A percentile compares a stretch with the other conserved stretches of the same genome.
phyloP scores from a whole-genome alignment of 1,140 invertebrate genomes.

The Charaxes varanes region DNA sequence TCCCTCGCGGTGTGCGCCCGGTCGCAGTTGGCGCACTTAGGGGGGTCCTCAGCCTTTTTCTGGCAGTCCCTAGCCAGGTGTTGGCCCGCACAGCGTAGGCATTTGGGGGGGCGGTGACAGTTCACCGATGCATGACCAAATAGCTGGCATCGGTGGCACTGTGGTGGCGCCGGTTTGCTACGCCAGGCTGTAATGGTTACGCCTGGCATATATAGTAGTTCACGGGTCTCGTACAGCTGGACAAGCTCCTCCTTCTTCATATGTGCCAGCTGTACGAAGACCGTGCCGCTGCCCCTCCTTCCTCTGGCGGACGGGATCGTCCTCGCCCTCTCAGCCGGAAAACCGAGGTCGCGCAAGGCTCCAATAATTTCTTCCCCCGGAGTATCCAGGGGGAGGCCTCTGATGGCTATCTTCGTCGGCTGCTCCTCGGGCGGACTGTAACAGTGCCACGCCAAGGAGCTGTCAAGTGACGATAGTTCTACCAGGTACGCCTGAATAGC shows the following conservation, averaged over 20 bases:
- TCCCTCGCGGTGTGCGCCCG: constrained; percentile 7
- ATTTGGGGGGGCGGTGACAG: constrained; percentile 10
- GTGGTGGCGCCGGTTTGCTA: constrained; percentile 6
- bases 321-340: not conserved
- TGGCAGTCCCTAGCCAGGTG: constrained; percentile 5
- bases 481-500: too few relatives aligned
- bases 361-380: not conserved
- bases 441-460: constrained; percentile 1
- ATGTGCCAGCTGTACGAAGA: not conserved
- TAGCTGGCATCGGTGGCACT: constrained; percentile 27
- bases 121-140: constrained; percentile 20
- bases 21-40: constrained; percentile 5
- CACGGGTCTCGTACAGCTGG: not conserved
- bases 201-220: not conserved
- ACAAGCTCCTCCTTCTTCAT: constrained; percentile 2
- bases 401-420: not conserved
- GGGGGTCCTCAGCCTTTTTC: not conserved
- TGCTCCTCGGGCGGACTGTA: not conserved
- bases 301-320: not conserved
- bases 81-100: constrained; percentile 1
- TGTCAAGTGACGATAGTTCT: too few relatives aligned
- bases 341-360: not conserved
- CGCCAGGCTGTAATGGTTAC: constrained; percentile 7
- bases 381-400: not conserved
- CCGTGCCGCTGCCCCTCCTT: not conserved